Base-by-base conservation (phyloP, 1,140 invertebrate species). In the Elymnias hypermnestra region DNA sequence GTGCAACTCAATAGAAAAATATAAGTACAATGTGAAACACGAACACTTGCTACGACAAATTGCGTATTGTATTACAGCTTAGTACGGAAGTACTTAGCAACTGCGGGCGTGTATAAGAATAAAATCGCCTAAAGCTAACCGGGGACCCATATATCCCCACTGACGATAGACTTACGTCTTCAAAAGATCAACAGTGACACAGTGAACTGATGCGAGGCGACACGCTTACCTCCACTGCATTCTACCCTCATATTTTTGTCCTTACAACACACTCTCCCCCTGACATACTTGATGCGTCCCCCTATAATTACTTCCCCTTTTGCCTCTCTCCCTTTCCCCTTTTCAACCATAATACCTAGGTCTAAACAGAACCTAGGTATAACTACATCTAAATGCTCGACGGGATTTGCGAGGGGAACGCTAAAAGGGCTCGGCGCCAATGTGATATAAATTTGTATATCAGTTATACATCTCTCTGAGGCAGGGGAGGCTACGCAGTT, bases 261-360 rank as follows among this genome's bases (percentile, higher is more conserved):
- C 74, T 73, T 72, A 73, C 76, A 77, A 70, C 75, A 79, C 72
- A 76, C 74, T 78, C 79, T 78, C 76, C 72, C 81, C 72, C 66
- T 83, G 81, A 82, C 81, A 84, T 74, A 82, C 77, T 82, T 83
- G 81, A 84, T 81, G 71, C 71, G 72, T 78, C 74, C 72, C 73
- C 74, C 63, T 60, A 57, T 78, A 78, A 82, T 82, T 78, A 81
- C 72, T 71, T 67, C 74, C 77, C 79, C 63, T 63, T 53, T 45
- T 66, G 49, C 72, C 73, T 59, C 51, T 53, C 45, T 17, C 66
- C 59, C 68, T 58, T 57, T 50, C 53, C 57, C 57, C 58, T 57
- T n/a, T 64, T 57, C 51, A 61, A 59, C 57, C 53, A 56, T 61
- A 67, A 61, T 69, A 68, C 77, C 72, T 82, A 84, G 74, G 69